phyloP scores from a whole-genome alignment of 2,113 vertebrate genomes.

The Myotis yumanensis region DNA sequence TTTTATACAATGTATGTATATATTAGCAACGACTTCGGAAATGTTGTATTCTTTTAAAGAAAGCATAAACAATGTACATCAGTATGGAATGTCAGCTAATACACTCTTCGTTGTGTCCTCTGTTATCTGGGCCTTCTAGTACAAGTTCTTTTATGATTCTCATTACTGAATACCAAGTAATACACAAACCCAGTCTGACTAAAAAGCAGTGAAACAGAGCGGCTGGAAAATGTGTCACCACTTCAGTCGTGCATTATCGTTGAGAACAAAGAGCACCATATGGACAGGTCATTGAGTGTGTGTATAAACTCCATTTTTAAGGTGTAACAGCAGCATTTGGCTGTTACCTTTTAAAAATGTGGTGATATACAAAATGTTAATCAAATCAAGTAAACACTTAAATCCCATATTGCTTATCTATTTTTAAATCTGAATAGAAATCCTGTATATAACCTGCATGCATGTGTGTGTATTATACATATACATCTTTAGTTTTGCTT shows the following conservation, averaged over 20 bases:
- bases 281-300: neutral
- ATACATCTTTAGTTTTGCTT: slow-evolving; percentile 60
- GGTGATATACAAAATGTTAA: slow-evolving; percentile 64
- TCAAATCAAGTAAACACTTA: slow-evolving; percentile 53
- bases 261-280: slow-evolving; percentile 72
- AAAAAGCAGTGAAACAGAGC: slow-evolving; percentile 48
- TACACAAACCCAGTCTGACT: slow-evolving; percentile 53
- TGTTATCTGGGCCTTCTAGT: slow-evolving; percentile 53
- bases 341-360: slow-evolving; percentile 42
- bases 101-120: slow-evolving; percentile 50
- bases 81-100: slow-evolving; percentile 71
- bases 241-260: slow-evolving; percentile 36
- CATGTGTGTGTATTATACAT: neutral
- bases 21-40: slow-evolving; percentile 76
- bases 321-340: slow-evolving; percentile 51
- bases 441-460: slow-evolving; percentile 55
- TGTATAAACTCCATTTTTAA: slow-evolving; percentile 62
- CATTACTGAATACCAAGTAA: slow-evolving; percentile 53
- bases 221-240: slow-evolving; percentile 33
- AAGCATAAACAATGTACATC: slow-evolving; percentile 64
- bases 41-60: slow-evolving; percentile 62
- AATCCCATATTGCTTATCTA: slow-evolving; percentile 58
- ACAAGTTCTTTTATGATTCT: slow-evolving; percentile 53
- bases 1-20: slow-evolving; percentile 75
- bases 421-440: slow-evolving; percentile 69